phyloP scores from a whole-genome alignment of 2,113 vertebrate genomes.

The Perca fluviatilis region DNA sequence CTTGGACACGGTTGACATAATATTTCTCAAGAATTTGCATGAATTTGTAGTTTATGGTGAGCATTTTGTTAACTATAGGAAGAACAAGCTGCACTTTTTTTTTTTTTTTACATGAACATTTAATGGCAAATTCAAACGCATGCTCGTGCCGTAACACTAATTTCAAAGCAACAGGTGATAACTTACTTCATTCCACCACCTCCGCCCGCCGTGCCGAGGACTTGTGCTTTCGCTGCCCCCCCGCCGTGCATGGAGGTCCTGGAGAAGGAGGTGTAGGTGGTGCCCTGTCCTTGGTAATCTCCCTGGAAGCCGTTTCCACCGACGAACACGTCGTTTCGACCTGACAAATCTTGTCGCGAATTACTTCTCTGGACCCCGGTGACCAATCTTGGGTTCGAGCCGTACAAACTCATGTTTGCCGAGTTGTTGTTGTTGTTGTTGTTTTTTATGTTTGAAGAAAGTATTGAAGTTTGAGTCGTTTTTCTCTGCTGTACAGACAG shows the following conservation, averaged over 20 bases:
- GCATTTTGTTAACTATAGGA: neutral
- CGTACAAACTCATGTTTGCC: constrained; percentile 73
- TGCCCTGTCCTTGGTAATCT: constrained; percentile 41
- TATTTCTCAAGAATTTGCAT: neutral
- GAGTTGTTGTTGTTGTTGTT: neutral
- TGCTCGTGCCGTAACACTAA: neutral
- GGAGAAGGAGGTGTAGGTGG: constrained; percentile 46
- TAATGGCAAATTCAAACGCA: no score
- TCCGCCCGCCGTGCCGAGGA: neutral
- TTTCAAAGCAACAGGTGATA: constrained; percentile 52
- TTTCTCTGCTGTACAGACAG: constrained; percentile 17
- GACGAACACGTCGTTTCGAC: constrained; percentile 42
- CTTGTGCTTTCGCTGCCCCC: constrained; percentile 27
- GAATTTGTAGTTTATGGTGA: neutral
- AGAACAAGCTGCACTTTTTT: neutral
- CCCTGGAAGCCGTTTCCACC: constrained; percentile 68
- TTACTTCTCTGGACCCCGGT: constrained; percentile 57
- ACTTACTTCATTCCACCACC: constrained; percentile 56
- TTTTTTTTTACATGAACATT: neutral
- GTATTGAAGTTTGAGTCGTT: neutral
- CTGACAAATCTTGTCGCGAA: constrained; percentile 76
- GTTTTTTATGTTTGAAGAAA: neutral
- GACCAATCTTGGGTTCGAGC: constrained; percentile 56
- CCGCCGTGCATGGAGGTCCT: constrained; percentile 68
- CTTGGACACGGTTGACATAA: neutral